Evolutionary conservation across 2,113 vertebrate genomes (phyloP).

Genomic region (Peucedramus taeniatus): DNA sequence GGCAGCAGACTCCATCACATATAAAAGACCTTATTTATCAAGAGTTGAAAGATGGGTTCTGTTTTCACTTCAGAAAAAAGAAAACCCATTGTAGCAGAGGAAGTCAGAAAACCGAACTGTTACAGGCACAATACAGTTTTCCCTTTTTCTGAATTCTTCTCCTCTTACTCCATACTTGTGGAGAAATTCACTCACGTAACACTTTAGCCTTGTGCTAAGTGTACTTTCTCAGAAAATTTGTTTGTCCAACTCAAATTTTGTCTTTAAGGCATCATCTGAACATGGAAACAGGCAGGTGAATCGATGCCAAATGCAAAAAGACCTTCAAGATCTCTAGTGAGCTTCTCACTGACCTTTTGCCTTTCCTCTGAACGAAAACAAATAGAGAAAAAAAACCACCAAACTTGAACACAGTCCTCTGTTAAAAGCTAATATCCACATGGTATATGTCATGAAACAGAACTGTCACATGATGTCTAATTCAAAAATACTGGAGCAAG

Average conservation of each 20-base stretch:
- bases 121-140: neutral
- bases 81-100: neutral
- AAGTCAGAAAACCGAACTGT: neutral
- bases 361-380: neutral
- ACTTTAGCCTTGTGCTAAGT: neutral
- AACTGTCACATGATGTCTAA: neutral
- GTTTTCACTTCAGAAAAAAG: slow-evolving; percentile 25
- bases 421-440: neutral
- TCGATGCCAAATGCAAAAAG: neutral
- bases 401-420: neutral
- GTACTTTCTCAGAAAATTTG: neutral
- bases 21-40: neutral
- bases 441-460: neutral
- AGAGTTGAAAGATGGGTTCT: neutral
- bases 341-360: neutral
- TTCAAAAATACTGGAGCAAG: neutral
- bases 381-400: neutral
- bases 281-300: neutral
- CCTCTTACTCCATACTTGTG: neutral
- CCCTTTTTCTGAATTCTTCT: neutral
- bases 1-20: neutral
- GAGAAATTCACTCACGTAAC: neutral
- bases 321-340: neutral
- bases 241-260: neutral
- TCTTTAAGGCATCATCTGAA: neutral